Evolutionary conservation across 2,888 invertebrate species (phyloP).

Genomic region (Ecdyonurus torrentis): DNA sequence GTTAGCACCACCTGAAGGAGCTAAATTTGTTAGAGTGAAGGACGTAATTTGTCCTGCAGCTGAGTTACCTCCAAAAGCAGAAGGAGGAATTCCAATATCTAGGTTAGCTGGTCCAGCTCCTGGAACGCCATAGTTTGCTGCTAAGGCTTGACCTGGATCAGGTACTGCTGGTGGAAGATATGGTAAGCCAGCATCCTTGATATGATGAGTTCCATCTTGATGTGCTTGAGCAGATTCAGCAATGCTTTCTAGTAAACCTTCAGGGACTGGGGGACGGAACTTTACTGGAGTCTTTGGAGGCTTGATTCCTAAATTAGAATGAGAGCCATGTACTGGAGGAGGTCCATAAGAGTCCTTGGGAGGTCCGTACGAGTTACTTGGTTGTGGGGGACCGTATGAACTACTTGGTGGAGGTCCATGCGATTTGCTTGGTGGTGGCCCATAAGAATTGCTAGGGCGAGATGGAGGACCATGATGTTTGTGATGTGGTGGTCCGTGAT

Average conservation of each 20-base stretch:
- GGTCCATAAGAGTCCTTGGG: conserved; percentile 5
- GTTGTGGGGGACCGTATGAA: conserved; percentile 7
- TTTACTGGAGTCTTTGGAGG: conserved; percentile 44
- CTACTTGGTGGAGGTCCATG: conserved; percentile 6
- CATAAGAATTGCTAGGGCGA: conserved; percentile 24
- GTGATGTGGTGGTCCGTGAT: conserved; percentile 17
- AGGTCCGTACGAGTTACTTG: conserved; percentile 10
- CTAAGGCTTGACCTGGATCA: conserved; percentile 15
- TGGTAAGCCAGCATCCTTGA: conserved; percentile 13
- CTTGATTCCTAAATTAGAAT: background rate
- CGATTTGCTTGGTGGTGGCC: conserved; percentile 3
- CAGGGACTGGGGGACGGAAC: conserved; percentile 57
- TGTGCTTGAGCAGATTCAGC: conserved; percentile 36
- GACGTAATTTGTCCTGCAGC: background rate
- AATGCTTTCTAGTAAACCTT: conserved; percentile 47
- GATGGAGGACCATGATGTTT: conserved; percentile 18
- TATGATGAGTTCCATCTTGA: background rate
- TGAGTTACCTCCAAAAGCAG: background rate
- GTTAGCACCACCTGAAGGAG: background rate
- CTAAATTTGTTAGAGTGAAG: background rate
- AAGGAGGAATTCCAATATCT: background rate
- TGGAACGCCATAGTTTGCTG: conserved; percentile 1
- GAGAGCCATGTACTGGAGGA: background rate
- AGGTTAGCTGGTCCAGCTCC: background rate
- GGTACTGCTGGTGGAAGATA: conserved; percentile 20